Evolutionary conservation across 2,888 invertebrate genomes (phyloP).

Genomic region (Chironomus riparius): DNA sequence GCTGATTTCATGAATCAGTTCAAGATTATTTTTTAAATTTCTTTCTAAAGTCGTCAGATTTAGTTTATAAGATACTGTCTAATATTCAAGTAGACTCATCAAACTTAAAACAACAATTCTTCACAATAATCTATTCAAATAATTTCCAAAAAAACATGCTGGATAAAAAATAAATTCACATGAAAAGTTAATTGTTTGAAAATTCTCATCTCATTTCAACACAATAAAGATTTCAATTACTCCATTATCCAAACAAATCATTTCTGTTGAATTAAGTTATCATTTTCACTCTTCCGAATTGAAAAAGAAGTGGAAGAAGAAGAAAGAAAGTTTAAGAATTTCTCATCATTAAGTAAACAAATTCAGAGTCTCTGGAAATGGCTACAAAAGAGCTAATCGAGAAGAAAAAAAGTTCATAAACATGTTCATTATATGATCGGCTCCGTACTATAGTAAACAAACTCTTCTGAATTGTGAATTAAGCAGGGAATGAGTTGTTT

Average conservation of each 20-base stretch:
- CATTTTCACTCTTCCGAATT: not conserved
- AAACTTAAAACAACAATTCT: too few relatives aligned
- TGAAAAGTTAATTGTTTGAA: too few relatives aligned
- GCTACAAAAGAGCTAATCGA: not conserved
- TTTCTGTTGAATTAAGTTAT: not conserved
- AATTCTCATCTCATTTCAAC: too few relatives aligned
- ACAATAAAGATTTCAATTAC: too few relatives aligned
- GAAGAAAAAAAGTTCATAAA: not conserved
- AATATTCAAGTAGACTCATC: too few relatives aligned
- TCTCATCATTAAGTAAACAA: not conserved
- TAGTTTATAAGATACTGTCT: too few relatives aligned
- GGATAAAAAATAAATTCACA: too few relatives aligned
- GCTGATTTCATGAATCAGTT: too few relatives aligned
- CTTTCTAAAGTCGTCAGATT: too few relatives aligned
- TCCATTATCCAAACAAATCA: not conserved
- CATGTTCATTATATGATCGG: not conserved
- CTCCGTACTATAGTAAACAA: not conserved
- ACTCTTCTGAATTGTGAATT: not conserved
- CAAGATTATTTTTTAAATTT: too few relatives aligned
- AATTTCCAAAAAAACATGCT: too few relatives aligned
- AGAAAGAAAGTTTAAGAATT: not conserved
- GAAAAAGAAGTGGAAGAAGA: not conserved
- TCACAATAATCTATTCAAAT: too few relatives aligned
- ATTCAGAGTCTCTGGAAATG: not conserved
- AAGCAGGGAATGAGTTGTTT: not conserved